Evolutionary conservation across 2,797 vertebrate species (phyloP).

Genomic region (Cryptoblepharus egeriae): DNA sequence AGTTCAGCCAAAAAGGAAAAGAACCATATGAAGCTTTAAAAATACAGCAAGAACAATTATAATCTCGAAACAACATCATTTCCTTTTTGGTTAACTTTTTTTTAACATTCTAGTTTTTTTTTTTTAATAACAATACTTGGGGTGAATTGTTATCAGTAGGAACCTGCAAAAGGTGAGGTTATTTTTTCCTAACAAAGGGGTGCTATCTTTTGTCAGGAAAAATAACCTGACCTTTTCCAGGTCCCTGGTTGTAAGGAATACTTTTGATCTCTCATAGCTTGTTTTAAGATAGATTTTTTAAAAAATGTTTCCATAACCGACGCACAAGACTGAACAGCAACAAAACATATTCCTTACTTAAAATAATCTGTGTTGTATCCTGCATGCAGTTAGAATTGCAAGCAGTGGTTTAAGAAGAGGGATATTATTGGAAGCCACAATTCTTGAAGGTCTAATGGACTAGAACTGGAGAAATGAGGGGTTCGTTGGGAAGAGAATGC

Average conservation of each 20-base stretch:
- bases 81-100: slow-evolving; percentile 50
- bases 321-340: not conserved
- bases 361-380: not conserved
- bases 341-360: not conserved
- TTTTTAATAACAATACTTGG: slow-evolving; percentile 35
- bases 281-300: not conserved
- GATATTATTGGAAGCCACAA: not conserved
- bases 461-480: not conserved
- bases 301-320: not conserved
- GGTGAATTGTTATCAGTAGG: too few relatives aligned
- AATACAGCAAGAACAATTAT: slow-evolving; percentile 61
- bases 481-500: not conserved
- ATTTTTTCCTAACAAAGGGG: too few relatives aligned
- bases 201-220: too few relatives aligned
- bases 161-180: too few relatives aligned
- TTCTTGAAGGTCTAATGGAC: not conserved
- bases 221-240: too few relatives aligned
- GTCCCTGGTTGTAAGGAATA: slow-evolving; percentile 36
- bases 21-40: slow-evolving; percentile 58
- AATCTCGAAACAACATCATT: slow-evolving; percentile 45
- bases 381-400: not conserved
- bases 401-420: not conserved
- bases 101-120: slow-evolving; percentile 35
- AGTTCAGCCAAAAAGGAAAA: slow-evolving; percentile 54
- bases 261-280: too few relatives aligned